phyloP scores from a whole-genome alignment of 1,140 invertebrate species.

The Meteorus sp. region DNA sequence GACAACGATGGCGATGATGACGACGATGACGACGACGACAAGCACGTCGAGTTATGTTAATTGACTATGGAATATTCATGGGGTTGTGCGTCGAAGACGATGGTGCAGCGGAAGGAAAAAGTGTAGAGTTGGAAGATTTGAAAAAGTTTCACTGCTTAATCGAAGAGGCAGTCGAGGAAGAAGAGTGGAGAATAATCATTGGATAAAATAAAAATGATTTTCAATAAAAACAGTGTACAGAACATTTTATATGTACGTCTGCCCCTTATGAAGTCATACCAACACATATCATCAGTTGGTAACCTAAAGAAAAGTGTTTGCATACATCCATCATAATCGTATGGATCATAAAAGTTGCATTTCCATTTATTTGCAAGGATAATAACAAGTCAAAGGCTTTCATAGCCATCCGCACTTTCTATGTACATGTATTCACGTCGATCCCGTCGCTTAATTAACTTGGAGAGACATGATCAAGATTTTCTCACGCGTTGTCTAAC shows the following conservation, averaged over 20 bases:
- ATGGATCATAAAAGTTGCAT: slow-evolving; percentile 14
- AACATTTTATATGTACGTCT: no score
- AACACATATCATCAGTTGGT: neutral
- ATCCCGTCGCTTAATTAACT: neutral
- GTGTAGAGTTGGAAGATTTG: neutral
- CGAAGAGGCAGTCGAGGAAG: neutral
- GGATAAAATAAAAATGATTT: no score
- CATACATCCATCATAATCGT: slow-evolving; percentile 14
- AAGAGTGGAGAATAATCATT: no score
- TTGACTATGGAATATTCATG: slow-evolving; percentile 24
- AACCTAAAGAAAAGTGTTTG: neutral
- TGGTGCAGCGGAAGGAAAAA: no score
- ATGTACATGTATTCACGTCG: neutral
- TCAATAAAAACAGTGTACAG: no score
- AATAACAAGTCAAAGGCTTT: slow-evolving; percentile 1
- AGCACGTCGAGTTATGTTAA: slow-evolving; percentile 22
- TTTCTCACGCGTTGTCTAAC: neutral
- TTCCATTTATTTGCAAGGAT: slow-evolving; percentile 16
- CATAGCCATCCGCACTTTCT: slow-evolving; percentile 7
- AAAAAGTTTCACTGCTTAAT: slow-evolving; percentile 26
- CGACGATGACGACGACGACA: neutral
- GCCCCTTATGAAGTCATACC: slow-evolving; percentile 12
- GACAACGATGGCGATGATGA: neutral
- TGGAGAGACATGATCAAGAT: neutral
- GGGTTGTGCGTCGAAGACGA: no score